Evolutionary conservation across 2,888 invertebrate species (phyloP), one percentile per base, ranked within the genome.

Genomic region (Matsumyia berberina): DNA sequence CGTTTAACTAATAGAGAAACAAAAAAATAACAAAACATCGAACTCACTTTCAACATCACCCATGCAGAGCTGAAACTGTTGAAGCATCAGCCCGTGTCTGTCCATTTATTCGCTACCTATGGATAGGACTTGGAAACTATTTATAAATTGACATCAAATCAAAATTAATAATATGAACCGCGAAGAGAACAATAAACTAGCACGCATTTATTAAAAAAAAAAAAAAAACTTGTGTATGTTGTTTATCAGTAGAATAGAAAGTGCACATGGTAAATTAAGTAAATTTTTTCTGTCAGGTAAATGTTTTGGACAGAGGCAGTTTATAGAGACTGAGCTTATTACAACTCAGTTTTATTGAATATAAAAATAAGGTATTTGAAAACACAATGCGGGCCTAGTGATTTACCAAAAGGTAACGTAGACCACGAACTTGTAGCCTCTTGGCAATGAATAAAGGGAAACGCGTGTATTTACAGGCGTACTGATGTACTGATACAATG

Each of bases 161-260:
- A 8, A 8, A 39, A 58, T 58, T 29, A 39, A 35, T 35, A 17
- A 15, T 15, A 55, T 53, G 33, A 15, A 53, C 53, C 33, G 15
- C 53, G 17, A 53, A n/a, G 9, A 19, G 5, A 2, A 6, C 2
- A 37, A 42, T 19, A 11, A 35, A 55, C 15, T 35, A 9, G 4
- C 0, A 17, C 6, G 17, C 24, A 37, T 19, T 37, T 24, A 7
- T 7, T 15, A 11, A 15, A 42, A 15, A 15, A 15, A 11, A 35
- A 8, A 35, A 9, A 8, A 8, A 8, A 35, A 37, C 12, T n/a
- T 39, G 5, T 0, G 12, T 12, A 12, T 6, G 6, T n/a, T 9
- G 6, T 37, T 19, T 15, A 11, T 57, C 6, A 19, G 17, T 35
- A 19, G 7, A 35, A 37, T 9, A 17, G 7, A 29, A 6, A 7